A percentile compares a stretch with the other conserved stretches of the same genome.
Evolutionary conservation across 1,140 invertebrate species (phyloP).

Genomic region (Drosophila bifasciata): DNA sequence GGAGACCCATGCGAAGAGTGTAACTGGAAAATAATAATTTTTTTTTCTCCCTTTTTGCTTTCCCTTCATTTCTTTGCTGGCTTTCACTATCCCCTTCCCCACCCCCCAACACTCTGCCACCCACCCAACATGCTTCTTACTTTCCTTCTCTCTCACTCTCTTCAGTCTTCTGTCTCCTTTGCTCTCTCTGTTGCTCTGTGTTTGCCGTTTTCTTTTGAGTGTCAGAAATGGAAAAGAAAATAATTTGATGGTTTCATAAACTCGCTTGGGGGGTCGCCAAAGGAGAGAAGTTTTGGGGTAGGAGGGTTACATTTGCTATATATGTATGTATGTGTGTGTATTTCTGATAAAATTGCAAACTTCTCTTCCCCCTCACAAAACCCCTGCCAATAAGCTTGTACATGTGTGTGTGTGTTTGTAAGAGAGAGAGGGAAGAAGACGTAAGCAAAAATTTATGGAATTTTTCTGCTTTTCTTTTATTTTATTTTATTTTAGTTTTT

Average conservation of each 20-base stretch:
- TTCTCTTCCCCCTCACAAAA: slow-evolving; percentile 41
- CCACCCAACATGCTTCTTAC: slow-evolving; percentile 8
- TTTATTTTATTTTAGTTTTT: slow-evolving; percentile 60
- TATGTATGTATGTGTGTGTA: slow-evolving; percentile 23
- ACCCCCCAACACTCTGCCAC: not conserved
- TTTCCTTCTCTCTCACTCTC: slow-evolving; percentile 19
- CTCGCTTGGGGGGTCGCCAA: slow-evolving; percentile 46
- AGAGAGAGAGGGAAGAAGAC: slow-evolving; percentile 38
- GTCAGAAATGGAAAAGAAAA: slow-evolving; percentile 84
- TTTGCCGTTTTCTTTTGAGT: slow-evolving; percentile 82
- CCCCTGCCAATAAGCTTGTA: slow-evolving; percentile 2
- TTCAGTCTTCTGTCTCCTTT: slow-evolving; percentile 1
- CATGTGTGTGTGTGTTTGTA: slow-evolving; percentile 32
- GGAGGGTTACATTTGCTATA: slow-evolving; percentile 3
- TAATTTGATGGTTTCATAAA: slow-evolving; percentile 84
- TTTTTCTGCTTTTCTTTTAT: slow-evolving; percentile 55
- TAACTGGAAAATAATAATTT: slow-evolving; percentile 83
- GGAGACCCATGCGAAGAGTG: slow-evolving; percentile 63
- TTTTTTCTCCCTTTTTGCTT: slow-evolving; percentile 49
- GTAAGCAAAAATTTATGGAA: slow-evolving; percentile 69
- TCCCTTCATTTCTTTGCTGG: slow-evolving; percentile 29
- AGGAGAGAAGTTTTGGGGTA: slow-evolving; percentile 13
- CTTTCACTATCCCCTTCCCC: slow-evolving; percentile 4
- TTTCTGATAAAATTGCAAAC: slow-evolving; percentile 79
- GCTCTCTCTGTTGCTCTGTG: slow-evolving; percentile 30